Percentiles rank a stretch among this genome's conserved stretches.
Evolutionary conservation across 2,113 vertebrate species (phyloP).

Genomic region (Protobothrops flavoviridis): DNA sequence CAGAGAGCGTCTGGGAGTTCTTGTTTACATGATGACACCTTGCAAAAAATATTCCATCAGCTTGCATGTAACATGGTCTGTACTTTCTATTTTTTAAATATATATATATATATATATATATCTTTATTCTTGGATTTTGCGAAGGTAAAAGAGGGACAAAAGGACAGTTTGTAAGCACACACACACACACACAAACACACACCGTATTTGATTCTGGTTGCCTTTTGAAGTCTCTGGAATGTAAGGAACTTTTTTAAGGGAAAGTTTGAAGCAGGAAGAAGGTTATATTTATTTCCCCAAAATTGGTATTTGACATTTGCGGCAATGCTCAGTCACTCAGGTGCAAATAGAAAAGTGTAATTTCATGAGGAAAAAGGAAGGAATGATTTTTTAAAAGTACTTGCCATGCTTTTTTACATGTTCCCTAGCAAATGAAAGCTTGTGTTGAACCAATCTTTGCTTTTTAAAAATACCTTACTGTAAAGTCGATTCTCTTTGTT

Average conservation of each 20-base stretch:
- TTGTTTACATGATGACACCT: conserved; percentile 78
- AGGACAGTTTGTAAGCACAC: background rate
- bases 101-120: background rate
- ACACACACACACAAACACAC: conserved; percentile 37
- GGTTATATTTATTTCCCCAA: conserved; percentile 46
- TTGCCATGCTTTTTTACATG: conserved; percentile 64
- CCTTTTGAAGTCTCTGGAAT: conserved; percentile 57
- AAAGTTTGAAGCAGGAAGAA: conserved; percentile 52
- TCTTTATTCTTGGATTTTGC: conserved; percentile 69
- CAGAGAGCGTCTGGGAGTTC: background rate
- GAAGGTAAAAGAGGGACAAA: background rate
- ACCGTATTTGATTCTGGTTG: conserved; percentile 67
- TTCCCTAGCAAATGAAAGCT: conserved; percentile 39
- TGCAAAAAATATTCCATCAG: conserved; percentile 74
- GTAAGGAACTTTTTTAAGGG: conserved; percentile 67
- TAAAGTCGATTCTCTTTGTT: conserved; percentile 73
- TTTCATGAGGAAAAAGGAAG: conserved; percentile 64
- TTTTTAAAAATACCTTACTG: conserved; percentile 43
- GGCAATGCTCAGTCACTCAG: conserved; percentile 67
- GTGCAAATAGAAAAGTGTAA: conserved; percentile 55
- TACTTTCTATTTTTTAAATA: conserved; percentile 46
- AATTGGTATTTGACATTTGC: conserved; percentile 63
- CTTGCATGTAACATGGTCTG: conserved; percentile 73
- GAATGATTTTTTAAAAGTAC: background rate
- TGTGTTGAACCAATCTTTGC: conserved; percentile 62